A percentile compares a stretch with the other conserved stretches of the same genome.
These are phyloP conservation scores for Nerophis lumbriciformis DNA, from an alignment of 2,113 vertebrate species.

Conservation along the genomic window DNA sequence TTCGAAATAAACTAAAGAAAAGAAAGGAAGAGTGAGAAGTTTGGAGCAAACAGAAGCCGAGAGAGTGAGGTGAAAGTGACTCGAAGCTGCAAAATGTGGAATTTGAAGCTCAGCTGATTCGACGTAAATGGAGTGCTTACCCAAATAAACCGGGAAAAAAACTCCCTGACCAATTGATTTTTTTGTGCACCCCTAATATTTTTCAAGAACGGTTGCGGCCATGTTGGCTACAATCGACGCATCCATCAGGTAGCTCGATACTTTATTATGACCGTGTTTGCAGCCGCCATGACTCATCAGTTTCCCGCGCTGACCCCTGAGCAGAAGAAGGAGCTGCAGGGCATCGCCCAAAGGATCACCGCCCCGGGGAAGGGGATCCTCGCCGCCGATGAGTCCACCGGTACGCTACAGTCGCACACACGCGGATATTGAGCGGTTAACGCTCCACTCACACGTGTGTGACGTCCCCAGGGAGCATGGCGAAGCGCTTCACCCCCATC, in stretches of 20 bases:
- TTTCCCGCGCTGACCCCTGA: conserved; percentile 86
- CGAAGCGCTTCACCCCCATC: conserved; percentile 90
- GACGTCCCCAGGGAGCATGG: conserved; percentile 86
- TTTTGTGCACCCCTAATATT: too few relatives aligned
- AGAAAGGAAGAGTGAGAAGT: too few relatives aligned
- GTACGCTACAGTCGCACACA: conserved; percentile 57
- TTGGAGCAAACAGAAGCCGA: too few relatives aligned
- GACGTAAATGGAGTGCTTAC: too few relatives aligned
- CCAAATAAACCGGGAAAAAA: too few relatives aligned
- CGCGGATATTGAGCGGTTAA: not conserved
- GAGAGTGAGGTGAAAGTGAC: too few relatives aligned
- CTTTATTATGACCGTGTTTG: conserved; percentile 5
- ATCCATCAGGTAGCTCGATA: too few relatives aligned
- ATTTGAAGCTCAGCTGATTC: too few relatives aligned
- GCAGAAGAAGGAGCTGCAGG: conserved; percentile 94
- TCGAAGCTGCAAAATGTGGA: too few relatives aligned
- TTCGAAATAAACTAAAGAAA: too few relatives aligned
- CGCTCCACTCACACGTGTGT: not conserved
- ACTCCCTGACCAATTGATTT: too few relatives aligned
- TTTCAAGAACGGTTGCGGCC: not conserved
- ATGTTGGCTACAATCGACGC: conserved; percentile 11
- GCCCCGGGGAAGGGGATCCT: conserved; percentile 93
- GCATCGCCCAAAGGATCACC: conserved; percentile 86
- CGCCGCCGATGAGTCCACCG: conserved; percentile 95
- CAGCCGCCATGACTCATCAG: conserved; percentile 85